Base-by-base conservation (phyloP, 2,113 vertebrate genomes). In the Piprites chloris region DNA sequence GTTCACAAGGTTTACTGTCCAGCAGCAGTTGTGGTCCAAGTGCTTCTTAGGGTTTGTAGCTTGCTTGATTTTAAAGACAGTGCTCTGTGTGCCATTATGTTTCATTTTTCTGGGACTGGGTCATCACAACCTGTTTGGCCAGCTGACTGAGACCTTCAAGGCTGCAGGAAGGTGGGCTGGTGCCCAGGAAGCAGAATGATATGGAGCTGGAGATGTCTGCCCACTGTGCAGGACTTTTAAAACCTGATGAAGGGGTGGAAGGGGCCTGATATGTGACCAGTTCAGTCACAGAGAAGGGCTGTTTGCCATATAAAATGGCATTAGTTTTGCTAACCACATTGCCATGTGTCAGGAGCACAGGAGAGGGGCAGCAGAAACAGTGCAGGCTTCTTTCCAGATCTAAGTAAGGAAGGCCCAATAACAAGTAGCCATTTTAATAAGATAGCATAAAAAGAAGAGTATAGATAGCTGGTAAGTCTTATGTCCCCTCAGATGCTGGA, bases 241-340 rank as follows among this genome's bases (percentile, higher is more conserved):
- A n/a, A 41, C 12, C 9, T 39, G 27, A 33, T 56, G 26, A 56
- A 22, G 24, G 7, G 4, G 37, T 24, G 18, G 17, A 75, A 75
- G 62, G n/a, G 5, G 52, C 8, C 13, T 83, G 30, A 37, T 41
- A 56, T 0, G 0, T 35, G 53, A 44, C 33, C 4, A 28, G 23
- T 15, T 44, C 12, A 44, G 28, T 37, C 46, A 55, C 23, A 72
- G 21, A 18, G 19, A 72, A 28, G 14, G 39, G 20, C 46, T n/a
- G 11, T 47, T 63, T 78, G 30, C 30, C 30, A 33, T 37, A 52
- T n/a, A 37, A 89, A 82, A 82, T 67, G 24, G n/a, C 7, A 20
- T 89, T 73, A 81, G 30, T n/a, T 18, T 5, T 52, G 59, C 27
- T 58, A 53, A 37, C 53, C 14, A 6, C 37, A 53, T 65, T 74